Evolutionary conservation across 2,888 invertebrate genomes (phyloP).

Genomic region (Watsonalla binaria): DNA sequence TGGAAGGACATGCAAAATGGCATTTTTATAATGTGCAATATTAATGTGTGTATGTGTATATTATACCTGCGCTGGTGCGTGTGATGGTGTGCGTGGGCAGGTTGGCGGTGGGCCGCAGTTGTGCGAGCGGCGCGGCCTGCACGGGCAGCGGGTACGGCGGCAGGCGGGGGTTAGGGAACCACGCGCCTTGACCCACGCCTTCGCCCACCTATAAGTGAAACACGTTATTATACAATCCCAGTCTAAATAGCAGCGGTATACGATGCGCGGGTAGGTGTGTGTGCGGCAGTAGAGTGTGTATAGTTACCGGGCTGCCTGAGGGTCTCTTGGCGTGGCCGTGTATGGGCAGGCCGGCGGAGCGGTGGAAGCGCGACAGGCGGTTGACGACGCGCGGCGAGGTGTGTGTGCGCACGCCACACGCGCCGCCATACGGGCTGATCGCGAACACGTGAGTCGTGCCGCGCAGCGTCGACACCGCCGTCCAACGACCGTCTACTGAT

Average conservation of each 20-base stretch:
- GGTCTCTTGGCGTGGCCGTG: slow-evolving; percentile 49
- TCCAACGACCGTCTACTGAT: slow-evolving; percentile 96
- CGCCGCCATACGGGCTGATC: slow-evolving; percentile 96
- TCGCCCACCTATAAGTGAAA: slow-evolving; percentile 38
- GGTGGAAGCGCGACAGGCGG: slow-evolving; percentile 95
- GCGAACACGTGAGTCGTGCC: slow-evolving; percentile 99
- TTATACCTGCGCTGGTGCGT: slow-evolving; percentile 69
- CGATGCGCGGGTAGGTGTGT: too few species aligned
- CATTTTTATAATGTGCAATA: too few species aligned
- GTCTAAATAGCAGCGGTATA: neutral
- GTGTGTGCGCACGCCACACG: slow-evolving; percentile 94
- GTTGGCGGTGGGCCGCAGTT: slow-evolving; percentile 84
- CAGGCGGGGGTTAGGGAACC: slow-evolving; percentile 92
- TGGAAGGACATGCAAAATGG: too few species aligned
- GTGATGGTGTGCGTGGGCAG: slow-evolving; percentile 72
- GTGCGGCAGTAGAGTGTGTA: neutral
- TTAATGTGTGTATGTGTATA: neutral
- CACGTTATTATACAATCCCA: neutral
- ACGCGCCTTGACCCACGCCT: slow-evolving; percentile 66
- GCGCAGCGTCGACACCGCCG: slow-evolving; percentile 95
- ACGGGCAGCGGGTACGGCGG: slow-evolving; percentile 95
- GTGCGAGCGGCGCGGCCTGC: slow-evolving; percentile 88
- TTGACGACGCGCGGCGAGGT: slow-evolving; percentile 96
- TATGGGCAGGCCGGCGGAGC: slow-evolving; percentile 91
- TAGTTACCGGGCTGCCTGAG: slow-evolving; percentile 33